Percentiles rank a stretch among this genome's conserved stretches.
Conservation (phyloP, 2,113 vertebrate species). For the Dipodomys ordii region DNA sequence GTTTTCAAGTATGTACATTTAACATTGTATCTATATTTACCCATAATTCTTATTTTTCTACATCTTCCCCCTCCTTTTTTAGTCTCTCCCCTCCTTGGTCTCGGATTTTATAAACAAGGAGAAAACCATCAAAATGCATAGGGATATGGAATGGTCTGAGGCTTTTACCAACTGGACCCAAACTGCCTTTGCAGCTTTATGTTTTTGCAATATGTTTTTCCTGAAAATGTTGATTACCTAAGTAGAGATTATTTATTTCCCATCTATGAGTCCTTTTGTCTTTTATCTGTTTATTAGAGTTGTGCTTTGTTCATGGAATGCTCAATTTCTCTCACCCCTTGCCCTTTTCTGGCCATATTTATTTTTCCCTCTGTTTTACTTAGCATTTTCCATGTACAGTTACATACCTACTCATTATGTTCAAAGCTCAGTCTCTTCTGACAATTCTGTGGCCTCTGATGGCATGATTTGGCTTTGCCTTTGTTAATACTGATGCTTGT, state of each 20-base stretch:
- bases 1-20: no score
- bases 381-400: not conserved
- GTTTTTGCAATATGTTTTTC: not conserved
- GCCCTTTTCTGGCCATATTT: not conserved
- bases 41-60: no score
- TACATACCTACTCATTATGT: not conserved
- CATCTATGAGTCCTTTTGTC: not conserved
- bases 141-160: not conserved
- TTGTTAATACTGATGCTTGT: not conserved
- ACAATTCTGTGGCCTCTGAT: not conserved
- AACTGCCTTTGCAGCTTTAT: not conserved
- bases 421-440: not conserved
- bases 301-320: not conserved
- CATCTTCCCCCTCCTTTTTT: no score
- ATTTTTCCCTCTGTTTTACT: not conserved
- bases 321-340: not conserved
- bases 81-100: no score
- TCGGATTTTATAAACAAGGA: not conserved
- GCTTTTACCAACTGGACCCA: not conserved
- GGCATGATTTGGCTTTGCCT: not conserved
- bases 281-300: not conserved
- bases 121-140: not conserved
- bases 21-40: no score
- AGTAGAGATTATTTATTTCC: not conserved
- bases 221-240: not conserved